Base-by-base conservation (phyloP, 2,797 vertebrate genomes). In the Sphenodon punctatus region DNA sequence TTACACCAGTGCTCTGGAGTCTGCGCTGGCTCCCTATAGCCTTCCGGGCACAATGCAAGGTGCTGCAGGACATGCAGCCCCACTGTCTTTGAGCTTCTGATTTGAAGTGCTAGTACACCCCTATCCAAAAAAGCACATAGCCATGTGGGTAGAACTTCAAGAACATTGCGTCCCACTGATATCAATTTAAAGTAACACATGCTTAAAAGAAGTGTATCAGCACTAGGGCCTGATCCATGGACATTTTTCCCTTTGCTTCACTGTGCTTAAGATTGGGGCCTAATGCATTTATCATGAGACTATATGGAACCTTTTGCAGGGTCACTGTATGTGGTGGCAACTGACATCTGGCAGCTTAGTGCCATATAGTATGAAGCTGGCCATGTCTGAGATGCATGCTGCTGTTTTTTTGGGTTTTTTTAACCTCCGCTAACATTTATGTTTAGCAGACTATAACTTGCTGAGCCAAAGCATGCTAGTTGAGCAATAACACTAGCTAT, bases 151-250 rank as follows among this genome's bases (percentile, higher is more conserved):
- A 20, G 63, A 13, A 25, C 49, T 5, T 59, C 8, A 0, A 0
- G 5, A 55, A 2, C 72, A 16, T 53, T n/a, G 8, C 16, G 19
- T 22, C 75, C 30, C 10, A n/a, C 11, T 72, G 55, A 39, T 66
- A 80, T 49, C 59, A 17, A 27, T 67, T 15, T 30, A 8, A 61
- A 27, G 77, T 0, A 32, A 5, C 73, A 8, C 7, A 68, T 68
- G 42, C 3, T 0, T 56, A 81, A 8, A 46, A 17, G 73, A n/a
- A n/a, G n/a, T n/a, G n/a, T n/a, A n/a, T n/a, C n/a, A n/a, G n/a
- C n/a, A n/a, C n/a, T n/a, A n/a, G n/a, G n/a, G n/a, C 16, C 82
- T 42, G 48, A 81, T 76, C 48, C 34, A 41, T 76, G 67, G 34
- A 39, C 2, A 56, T 4, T 58, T 78, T 74, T 85, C 34, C 25